Conservation (phyloP, 2,888 invertebrate genomes). For the Heliothis peltigera region DNA sequence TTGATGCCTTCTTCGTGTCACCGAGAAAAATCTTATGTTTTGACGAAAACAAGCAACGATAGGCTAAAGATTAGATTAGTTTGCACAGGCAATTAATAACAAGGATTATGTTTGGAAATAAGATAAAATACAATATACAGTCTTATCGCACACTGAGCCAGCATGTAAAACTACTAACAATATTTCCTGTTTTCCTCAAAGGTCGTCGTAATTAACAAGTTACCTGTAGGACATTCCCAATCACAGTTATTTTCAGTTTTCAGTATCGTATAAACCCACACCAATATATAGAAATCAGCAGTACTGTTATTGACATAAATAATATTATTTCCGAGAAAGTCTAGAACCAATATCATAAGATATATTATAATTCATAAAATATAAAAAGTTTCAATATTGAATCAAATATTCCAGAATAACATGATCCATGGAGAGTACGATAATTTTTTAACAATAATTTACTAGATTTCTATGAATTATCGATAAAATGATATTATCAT, state of each 20-base stretch:
- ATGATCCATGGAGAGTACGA: conserved; percentile 21
- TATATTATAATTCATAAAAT: background rate
- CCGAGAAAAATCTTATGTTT: background rate
- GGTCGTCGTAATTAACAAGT: background rate
- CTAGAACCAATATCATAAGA: background rate
- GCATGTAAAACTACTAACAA: conserved; percentile 7
- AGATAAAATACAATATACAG: conserved; percentile 12
- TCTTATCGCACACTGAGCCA: conserved; percentile 10
- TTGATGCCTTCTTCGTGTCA: no score
- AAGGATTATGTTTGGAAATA: background rate
- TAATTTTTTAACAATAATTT: conserved; percentile 23
- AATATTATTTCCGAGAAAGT: background rate
- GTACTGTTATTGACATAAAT: no score
- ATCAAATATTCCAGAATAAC: conserved; percentile 16
- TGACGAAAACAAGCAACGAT: background rate
- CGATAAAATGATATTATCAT: conserved; percentile 27
- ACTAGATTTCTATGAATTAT: conserved; percentile 11
- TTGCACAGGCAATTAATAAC: background rate
- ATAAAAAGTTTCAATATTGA: conserved; percentile 1
- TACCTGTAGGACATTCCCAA: background rate
- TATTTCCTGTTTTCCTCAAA: conserved; percentile 17
- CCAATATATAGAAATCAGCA: background rate
- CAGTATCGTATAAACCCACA: background rate
- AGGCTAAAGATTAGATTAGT: background rate
- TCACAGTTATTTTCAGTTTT: background rate